These are phyloP conservation scores for Helicolenus hilgendorfi DNA, from an alignment of 2,797 vertebrate species.

Conservation along the genomic window DNA sequence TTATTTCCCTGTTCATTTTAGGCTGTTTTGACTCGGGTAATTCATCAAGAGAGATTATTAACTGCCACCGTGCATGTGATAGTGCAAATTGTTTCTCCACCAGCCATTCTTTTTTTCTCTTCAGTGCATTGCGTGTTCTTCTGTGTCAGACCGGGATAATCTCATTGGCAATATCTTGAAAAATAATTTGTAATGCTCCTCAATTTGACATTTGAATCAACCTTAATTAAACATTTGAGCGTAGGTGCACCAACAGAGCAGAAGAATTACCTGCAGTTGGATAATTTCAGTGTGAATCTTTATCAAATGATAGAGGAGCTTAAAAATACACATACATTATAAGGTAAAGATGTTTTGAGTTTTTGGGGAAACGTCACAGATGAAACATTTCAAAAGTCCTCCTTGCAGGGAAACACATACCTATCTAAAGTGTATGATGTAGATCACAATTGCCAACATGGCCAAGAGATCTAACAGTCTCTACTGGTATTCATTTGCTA, in stretches of 20 bases:
- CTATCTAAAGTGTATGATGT: neutral
- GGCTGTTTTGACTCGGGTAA: constrained; percentile 58
- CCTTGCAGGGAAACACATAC: neutral
- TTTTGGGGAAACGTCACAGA: neutral
- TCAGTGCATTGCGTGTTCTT: constrained; percentile 4
- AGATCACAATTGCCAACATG: neutral
- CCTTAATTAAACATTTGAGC: constrained; percentile 67
- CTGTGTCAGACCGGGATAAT: constrained; percentile 24
- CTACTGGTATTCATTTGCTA: neutral
- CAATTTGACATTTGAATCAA: constrained; percentile 60
- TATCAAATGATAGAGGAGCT: neutral
- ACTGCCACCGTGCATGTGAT: constrained; percentile 45
- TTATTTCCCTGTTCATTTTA: constrained; percentile 52
- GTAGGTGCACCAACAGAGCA: constrained; percentile 21
- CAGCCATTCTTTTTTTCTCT: constrained; percentile 33
- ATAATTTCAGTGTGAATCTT: constrained; percentile 18
- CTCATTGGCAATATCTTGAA: constrained; percentile 26
- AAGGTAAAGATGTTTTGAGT: neutral
- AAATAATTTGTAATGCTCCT: constrained; percentile 47
- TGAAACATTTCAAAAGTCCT: neutral
- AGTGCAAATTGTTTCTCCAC: constrained; percentile 42
- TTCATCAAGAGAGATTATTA: constrained; percentile 73
- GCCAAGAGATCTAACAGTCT: neutral
- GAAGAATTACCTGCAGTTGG: constrained; percentile 9
- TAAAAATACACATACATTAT: neutral